These are phyloP conservation scores for Anarrhichthys ocellatus DNA, from an alignment of 2,113 vertebrate genomes.

Conservation along the genomic window DNA sequence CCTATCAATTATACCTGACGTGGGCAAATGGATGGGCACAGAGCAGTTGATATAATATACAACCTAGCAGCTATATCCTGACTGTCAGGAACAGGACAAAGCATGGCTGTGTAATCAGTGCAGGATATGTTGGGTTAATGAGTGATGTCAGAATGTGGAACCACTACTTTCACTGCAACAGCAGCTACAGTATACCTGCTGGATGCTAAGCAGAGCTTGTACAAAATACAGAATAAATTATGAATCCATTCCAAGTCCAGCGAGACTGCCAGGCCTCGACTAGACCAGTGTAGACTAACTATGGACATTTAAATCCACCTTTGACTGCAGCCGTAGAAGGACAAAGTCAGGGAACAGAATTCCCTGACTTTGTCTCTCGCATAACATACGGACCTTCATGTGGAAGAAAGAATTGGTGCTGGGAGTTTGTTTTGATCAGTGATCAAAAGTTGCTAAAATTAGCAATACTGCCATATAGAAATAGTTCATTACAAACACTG, in stretches of 20 bases:
- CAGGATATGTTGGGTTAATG: background rate
- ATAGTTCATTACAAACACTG: background rate
- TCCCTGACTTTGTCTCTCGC: too few species aligned
- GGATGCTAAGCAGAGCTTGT: background rate
- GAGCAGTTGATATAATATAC: background rate
- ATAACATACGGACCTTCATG: background rate
- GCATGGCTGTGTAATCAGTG: background rate
- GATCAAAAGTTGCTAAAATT: background rate
- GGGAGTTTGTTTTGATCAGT: background rate
- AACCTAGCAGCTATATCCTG: background rate
- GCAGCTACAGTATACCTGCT: background rate
- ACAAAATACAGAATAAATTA: background rate
- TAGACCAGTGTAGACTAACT: background rate
- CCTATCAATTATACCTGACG: slow-evolving; percentile 15
- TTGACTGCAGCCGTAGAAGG: background rate
- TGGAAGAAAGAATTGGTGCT: background rate
- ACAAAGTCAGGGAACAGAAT: background rate
- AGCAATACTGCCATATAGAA: background rate
- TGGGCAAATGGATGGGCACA: slow-evolving; percentile 4
- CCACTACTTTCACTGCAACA: background rate
- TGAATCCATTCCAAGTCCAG: background rate
- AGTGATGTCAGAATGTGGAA: slow-evolving; percentile 20
- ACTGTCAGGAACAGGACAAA: background rate
- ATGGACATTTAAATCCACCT: background rate
- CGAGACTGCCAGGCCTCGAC: background rate